phyloP scores from a whole-genome alignment of 2,888 invertebrate genomes.

The Cyclophora albipunctata region DNA sequence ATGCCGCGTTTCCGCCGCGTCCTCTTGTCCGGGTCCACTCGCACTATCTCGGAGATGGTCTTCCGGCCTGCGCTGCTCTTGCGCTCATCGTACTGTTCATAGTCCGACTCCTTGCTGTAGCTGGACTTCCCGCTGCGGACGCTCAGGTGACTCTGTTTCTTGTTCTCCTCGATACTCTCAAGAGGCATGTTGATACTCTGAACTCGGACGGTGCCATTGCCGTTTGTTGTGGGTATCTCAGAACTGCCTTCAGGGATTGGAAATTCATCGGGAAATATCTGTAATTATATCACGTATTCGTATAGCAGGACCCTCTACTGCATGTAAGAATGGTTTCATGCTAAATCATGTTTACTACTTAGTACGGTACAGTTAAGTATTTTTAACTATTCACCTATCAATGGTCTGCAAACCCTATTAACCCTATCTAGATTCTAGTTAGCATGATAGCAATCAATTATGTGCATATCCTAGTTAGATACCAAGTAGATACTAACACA shows the following conservation, averaged over 20 bases:
- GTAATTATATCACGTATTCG: constrained; percentile 13
- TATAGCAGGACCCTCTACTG: no score
- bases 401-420: no score
- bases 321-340: no score
- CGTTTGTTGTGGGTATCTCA: constrained; percentile 27
- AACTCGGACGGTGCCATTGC: constrained; percentile 17
- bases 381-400: no score
- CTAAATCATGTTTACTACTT: no score
- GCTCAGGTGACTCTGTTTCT: constrained; percentile 49
- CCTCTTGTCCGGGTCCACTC: constrained; percentile 36
- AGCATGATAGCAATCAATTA: no score
- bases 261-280: constrained; percentile 38
- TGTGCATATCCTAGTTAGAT: no score
- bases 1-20: constrained; percentile 63
- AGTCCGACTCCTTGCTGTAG: constrained; percentile 41
- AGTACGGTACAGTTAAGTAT: no score
- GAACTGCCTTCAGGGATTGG: constrained; percentile 10
- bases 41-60: constrained; percentile 55
- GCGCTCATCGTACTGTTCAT: constrained; percentile 31
- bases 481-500: no score
- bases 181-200: constrained; percentile 15
- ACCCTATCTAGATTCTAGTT: no score
- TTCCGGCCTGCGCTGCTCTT: constrained; percentile 50
- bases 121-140: constrained; percentile 40
- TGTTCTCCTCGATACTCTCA: constrained; percentile 27